These are phyloP conservation scores for Danionella cerebrum DNA, from an alignment of 2,113 vertebrate genomes.

Conservation along the genomic window DNA sequence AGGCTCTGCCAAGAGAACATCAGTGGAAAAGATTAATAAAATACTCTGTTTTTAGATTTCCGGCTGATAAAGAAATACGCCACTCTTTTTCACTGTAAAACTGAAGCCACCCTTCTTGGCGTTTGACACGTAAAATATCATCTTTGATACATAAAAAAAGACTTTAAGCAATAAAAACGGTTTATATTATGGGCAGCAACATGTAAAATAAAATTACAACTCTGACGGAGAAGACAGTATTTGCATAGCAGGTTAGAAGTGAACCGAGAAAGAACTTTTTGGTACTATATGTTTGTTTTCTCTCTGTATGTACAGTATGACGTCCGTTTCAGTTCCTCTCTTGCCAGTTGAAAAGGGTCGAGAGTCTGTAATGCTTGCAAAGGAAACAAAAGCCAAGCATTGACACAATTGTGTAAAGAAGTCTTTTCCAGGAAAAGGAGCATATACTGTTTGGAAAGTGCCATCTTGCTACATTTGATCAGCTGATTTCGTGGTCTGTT, in stretches of 20 bases:
- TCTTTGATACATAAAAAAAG: slow-evolving; percentile 61
- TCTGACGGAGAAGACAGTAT: slow-evolving; percentile 65
- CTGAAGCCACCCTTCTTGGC: slow-evolving; percentile 73
- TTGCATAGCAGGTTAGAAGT: slow-evolving; percentile 91
- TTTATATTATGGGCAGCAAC: slow-evolving; percentile 78
- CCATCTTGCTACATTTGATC: slow-evolving; percentile 89
- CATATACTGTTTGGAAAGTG: slow-evolving; percentile 66
- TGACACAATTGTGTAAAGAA: slow-evolving; percentile 30
- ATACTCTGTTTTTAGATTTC: too few species aligned
- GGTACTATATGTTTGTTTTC: slow-evolving; percentile 75
- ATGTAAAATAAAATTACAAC: slow-evolving; percentile 68
- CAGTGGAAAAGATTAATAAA: slow-evolving; percentile 59
- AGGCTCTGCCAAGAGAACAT: slow-evolving; percentile 87
- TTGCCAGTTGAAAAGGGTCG: slow-evolving; percentile 57
- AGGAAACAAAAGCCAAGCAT: slow-evolving; percentile 44
- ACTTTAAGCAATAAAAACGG: slow-evolving; percentile 71
- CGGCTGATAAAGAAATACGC: too few species aligned
- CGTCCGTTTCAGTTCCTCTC: slow-evolving; percentile 60
- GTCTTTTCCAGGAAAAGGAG: slow-evolving; percentile 42
- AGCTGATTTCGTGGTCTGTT: slow-evolving; percentile 63
- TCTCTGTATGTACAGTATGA: slow-evolving; percentile 65
- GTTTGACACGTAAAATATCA: slow-evolving; percentile 63
- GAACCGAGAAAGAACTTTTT: slow-evolving; percentile 72
- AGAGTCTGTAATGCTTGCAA: slow-evolving; percentile 53
- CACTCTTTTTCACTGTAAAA: slow-evolving; percentile 70